These are phyloP conservation scores for Drosophila infuscata DNA, from an alignment of 2,888 invertebrate species.

Conservation along the genomic window DNA sequence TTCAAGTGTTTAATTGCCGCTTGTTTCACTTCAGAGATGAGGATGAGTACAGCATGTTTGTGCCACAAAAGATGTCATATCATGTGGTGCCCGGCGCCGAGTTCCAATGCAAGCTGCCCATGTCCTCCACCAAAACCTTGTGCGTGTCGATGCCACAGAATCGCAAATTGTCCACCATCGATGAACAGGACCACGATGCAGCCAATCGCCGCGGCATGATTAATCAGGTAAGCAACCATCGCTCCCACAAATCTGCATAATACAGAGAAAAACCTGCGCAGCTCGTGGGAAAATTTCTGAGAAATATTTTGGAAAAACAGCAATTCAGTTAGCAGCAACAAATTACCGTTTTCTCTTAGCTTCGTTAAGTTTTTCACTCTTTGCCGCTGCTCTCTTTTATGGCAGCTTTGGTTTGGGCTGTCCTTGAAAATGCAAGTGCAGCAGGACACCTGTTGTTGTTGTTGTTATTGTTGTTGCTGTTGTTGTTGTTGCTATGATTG, in stretches of 20 bases:
- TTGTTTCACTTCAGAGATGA: conserved; percentile 70
- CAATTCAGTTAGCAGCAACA: neutral
- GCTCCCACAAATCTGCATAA: neutral
- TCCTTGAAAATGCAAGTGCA: conserved; percentile 44
- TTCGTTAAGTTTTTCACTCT: neutral
- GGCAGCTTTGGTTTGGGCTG: conserved; percentile 42
- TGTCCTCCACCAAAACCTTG: conserved; percentile 28
- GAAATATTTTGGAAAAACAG: neutral
- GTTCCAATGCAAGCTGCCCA: conserved; percentile 63
- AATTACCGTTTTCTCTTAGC: neutral
- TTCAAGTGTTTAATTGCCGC: conserved; percentile 28
- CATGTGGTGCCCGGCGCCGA: conserved; percentile 77
- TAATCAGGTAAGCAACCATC: conserved; percentile 70
- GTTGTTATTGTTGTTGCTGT: conserved; percentile 1
- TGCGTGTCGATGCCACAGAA: conserved; percentile 6
- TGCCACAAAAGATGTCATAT: conserved; percentile 72
- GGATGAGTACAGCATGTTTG: conserved; percentile 82
- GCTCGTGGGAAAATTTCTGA: neutral
- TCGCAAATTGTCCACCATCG: conserved; percentile 66
- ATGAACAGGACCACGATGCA: conserved; percentile 70
- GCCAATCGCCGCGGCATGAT: conserved; percentile 70
- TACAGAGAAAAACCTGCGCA: neutral
- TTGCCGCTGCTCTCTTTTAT: conserved; percentile 36
- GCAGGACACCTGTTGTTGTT: conserved; percentile 7
- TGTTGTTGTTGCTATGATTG: no score